Evolutionary conservation across 2,113 vertebrate species (phyloP).

Genomic region (Bungarus multicinctus): DNA sequence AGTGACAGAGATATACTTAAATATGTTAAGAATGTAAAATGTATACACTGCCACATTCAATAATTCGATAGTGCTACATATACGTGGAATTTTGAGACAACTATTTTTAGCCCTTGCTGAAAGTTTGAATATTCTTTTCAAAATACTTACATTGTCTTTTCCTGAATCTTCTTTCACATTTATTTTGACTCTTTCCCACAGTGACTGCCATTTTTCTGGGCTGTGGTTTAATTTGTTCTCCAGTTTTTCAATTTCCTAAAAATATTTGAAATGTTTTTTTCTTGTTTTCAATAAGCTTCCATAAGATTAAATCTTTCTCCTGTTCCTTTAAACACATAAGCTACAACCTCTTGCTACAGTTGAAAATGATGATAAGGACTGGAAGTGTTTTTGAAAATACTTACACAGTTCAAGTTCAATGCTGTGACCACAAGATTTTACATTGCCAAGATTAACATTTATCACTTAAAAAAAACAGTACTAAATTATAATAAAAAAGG

Average conservation of each 20-base stretch:
- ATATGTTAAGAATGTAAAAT: background rate
- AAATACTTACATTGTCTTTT: conserved; percentile 81
- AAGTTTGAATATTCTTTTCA: background rate
- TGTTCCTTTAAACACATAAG: conserved; percentile 21
- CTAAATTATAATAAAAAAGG: conserved; percentile 42
- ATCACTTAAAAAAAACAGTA: conserved; percentile 18
- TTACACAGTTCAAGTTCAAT: conserved; percentile 42
- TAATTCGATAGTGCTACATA: background rate
- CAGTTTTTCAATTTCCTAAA: conserved; percentile 91
- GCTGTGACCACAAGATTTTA: conserved; percentile 19
- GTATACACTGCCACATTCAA: background rate
- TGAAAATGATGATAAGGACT: conserved; percentile 35
- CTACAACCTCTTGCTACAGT: conserved; percentile 5
- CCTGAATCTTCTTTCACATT: conserved; percentile 86
- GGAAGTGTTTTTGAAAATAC: conserved; percentile 44
- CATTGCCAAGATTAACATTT: conserved; percentile 54
- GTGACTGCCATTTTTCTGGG: conserved; percentile 88
- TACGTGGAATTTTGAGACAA: background rate
- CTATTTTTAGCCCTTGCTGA: background rate
- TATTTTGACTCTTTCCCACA: conserved; percentile 83
- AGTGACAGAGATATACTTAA: background rate
- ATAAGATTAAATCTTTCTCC: conserved; percentile 29
- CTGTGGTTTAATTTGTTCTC: conserved; percentile 86
- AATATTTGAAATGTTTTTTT: conserved; percentile 39
- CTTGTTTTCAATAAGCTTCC: background rate